Percentiles rank a stretch among this genome's conserved stretches.
phyloP scores from a whole-genome alignment of 2,888 invertebrate species.

The Candidula unifasciata region DNA sequence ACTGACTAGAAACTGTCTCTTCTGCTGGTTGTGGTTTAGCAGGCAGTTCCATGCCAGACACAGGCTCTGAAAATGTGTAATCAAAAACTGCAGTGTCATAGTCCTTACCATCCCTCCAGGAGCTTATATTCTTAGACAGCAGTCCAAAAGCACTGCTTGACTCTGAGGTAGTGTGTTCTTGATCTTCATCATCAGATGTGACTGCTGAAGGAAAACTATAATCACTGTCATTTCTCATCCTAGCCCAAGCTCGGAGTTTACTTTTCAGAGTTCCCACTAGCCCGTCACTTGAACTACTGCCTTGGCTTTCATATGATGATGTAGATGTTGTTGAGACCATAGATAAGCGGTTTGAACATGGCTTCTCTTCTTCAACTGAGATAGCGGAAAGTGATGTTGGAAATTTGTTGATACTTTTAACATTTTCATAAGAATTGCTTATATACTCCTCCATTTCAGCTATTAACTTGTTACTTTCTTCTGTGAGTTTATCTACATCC shows the following conservation, averaged over 20 bases:
- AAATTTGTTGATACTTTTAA: constrained; percentile 60
- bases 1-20: background rate
- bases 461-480: constrained; percentile 67
- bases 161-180: constrained; percentile 17
- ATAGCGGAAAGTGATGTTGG: constrained; percentile 56
- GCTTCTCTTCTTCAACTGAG: constrained; percentile 53
- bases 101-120: constrained; percentile 54
- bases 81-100: constrained; percentile 62
- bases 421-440: constrained; percentile 60
- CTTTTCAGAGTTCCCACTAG: constrained; percentile 69
- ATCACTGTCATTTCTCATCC: constrained; percentile 45
- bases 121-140: background rate
- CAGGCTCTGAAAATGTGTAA: constrained; percentile 63
- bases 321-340: constrained; percentile 65
- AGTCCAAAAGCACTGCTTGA: constrained; percentile 16
- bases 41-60: constrained; percentile 64
- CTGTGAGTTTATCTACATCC: constrained; percentile 51
- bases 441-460: constrained; percentile 74
- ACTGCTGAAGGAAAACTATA: constrained; percentile 39
- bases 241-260: constrained; percentile 62
- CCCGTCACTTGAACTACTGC: constrained; percentile 57
- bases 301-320: constrained; percentile 69
- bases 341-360: constrained; percentile 61
- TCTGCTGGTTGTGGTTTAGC: constrained; percentile 25
- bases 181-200: constrained; percentile 45